Evolutionary conservation across 2,888 invertebrate genomes (phyloP).

Genomic region (Drosophila neotestacea): DNA sequence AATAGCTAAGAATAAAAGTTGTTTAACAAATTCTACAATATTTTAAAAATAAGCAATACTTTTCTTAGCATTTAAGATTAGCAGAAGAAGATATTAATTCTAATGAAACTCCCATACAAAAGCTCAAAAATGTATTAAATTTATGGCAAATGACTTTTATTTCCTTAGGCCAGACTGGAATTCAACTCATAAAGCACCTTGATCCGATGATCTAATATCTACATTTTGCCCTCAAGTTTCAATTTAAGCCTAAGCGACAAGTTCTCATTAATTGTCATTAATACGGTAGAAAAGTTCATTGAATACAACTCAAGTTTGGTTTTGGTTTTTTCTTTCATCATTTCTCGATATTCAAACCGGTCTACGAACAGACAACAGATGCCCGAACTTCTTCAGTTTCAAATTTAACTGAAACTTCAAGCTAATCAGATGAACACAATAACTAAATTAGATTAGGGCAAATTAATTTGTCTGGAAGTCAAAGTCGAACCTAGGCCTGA

Average conservation of each 20-base stretch:
- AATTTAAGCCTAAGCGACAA: slow-evolving; percentile 22
- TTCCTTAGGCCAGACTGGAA: neutral
- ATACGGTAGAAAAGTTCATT: slow-evolving; percentile 10
- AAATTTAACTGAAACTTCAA: slow-evolving; percentile 3
- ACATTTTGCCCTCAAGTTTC: slow-evolving; percentile 6
- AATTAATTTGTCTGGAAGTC: slow-evolving; percentile 60
- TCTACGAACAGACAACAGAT: slow-evolving; percentile 13
- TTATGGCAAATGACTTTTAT: neutral
- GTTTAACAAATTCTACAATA: too few relatives aligned
- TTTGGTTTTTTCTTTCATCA: neutral
- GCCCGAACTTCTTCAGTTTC: slow-evolving; percentile 5
- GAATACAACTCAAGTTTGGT: slow-evolving; percentile 1
- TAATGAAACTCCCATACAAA: neutral
- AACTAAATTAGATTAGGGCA: slow-evolving; percentile 62
- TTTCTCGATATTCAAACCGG: slow-evolving; percentile 17
- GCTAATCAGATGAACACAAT: slow-evolving; percentile 64
- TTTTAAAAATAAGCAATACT: too few relatives aligned
- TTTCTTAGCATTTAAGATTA: too few relatives aligned
- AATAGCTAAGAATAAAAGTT: too few relatives aligned
- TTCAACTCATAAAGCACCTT: neutral
- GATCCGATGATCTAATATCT: slow-evolving; percentile 8
- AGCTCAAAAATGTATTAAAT: neutral
- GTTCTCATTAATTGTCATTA: slow-evolving; percentile 33
- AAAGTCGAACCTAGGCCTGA: slow-evolving; percentile 1
- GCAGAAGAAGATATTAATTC: neutral